Base-by-base conservation (phyloP, 2,888 invertebrate genomes). In the Hypolimnas misippus region DNA sequence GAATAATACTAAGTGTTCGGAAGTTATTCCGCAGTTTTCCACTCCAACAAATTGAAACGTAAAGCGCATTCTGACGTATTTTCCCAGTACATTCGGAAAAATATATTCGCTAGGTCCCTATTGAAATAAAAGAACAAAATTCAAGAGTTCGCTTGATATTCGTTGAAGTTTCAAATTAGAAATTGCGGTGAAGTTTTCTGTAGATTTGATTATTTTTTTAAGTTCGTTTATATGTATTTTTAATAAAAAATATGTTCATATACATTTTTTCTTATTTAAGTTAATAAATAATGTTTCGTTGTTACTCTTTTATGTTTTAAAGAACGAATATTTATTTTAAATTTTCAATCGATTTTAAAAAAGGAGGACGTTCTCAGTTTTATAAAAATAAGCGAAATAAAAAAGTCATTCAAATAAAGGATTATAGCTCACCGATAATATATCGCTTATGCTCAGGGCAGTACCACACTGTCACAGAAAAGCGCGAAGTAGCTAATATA, bases 11-110 rank as follows among this genome's bases (percentile, higher is more conserved):
- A 66, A 62, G 65, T 62, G 65, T 66, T 62, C 56, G 14, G 55
- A 62, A 66, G 38, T 66, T 66, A 58, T 56, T 56, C 59, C 59
- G 46, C 59, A 68, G 67, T 61, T 67, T 69, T 65, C 69, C 67
- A 69, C 67, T 69, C 51, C 61, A 57, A 56, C 57, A 65, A 69
- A 69, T 69, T 69, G 67, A 69, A 67, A 65, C 69, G 63, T 61
- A 63, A 65, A 69, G 58, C 61, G 63, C 56, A 62, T 62, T 65
- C 65, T 69, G 69, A 65, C 65, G 63, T 69, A 67, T 67, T 67
- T 67, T 38, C 58, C 52, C n/a, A n/a, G 44, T 62, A 59, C 51
- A 62, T 67, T 67, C 61, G 58, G 53, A 51, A 63, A 67, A 69
- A 69, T 66, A 68, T 63, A 64, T 67, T 60, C 59, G 57, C 53